A percentile compares a stretch with the other conserved stretches of the same genome.
Evolutionary conservation across 2,797 vertebrate genomes (phyloP).

Genomic region (Petrocephalus schoutedeni): DNA sequence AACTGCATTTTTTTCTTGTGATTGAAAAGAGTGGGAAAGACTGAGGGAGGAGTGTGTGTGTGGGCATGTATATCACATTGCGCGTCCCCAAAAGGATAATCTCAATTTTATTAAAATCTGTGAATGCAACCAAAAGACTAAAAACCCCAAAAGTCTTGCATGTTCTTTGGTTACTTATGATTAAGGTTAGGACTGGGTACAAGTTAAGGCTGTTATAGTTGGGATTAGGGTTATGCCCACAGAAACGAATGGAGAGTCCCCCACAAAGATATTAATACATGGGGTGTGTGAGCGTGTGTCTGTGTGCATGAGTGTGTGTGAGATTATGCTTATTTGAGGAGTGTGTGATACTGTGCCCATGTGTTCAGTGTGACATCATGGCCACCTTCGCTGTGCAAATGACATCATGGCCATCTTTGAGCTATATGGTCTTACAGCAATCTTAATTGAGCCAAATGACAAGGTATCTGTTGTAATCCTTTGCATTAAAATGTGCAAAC

Average conservation of each 20-base stretch:
- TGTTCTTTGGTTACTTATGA: neutral
- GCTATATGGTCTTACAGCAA: neutral
- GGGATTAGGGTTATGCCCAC: neutral
- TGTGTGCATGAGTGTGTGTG: neutral
- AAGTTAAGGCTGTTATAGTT: neutral
- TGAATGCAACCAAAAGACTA: neutral
- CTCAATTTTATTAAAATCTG: neutral
- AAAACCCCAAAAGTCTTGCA: neutral
- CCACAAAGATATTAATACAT: neutral
- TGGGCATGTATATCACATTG: conserved; percentile 22
- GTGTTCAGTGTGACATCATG: neutral
- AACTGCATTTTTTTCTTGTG: conserved; percentile 43
- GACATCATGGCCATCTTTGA: neutral
- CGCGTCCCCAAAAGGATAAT: neutral
- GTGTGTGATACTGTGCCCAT: neutral
- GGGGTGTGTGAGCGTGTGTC: neutral
- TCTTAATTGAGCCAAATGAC: neutral
- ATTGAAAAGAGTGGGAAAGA: conserved; percentile 42
- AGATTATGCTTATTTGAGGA: neutral
- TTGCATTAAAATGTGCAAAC: neutral
- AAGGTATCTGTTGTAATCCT: neutral
- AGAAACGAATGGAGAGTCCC: neutral
- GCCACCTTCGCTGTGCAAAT: neutral
- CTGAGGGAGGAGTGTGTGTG: conserved; percentile 36
- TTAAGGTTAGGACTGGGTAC: neutral